Base-by-base conservation (phyloP, 92 coral and sea anemone genomes). In the Blastomussa wellsi region DNA sequence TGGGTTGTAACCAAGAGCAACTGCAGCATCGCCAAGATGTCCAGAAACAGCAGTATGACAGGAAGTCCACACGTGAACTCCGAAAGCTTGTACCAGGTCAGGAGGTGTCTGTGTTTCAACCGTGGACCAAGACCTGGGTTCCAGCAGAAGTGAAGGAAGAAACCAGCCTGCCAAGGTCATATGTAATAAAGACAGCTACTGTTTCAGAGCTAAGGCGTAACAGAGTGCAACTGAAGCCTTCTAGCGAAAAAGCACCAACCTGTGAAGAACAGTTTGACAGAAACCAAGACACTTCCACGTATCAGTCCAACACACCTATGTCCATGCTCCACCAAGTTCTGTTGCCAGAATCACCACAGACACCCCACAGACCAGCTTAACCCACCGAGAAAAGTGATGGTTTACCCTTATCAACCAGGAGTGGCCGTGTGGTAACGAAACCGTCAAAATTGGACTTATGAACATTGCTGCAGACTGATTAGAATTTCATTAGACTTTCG, bases 141-240 rank as follows among this genome's bases (percentile, higher is more conserved):
- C 70, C 86, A 37, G 88, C 39, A 20, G 52, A 83, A 44, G 76
- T 88, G 15, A 67, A 24, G 42, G 66, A 83, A 32, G 49, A 64
- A 24, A 64, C 13, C 1, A 24, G 14, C 31, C 81, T n/a, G 67
- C 90, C 90, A 20, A 19, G 90, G 88, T 89, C 77, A 5, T 84
- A 78, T 62, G 73, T 79, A 33, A 76, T 84, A 31, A 80, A 79
- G 73, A 90, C 80, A 24, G 33, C 83, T 28, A 60, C 36, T 90
- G 91, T 91, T 9, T 84, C 92, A 68, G 92, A 91, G 82, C 77
- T 84, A 76, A 52, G 92, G 44, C 82, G 86, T 67, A 90, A n/a
- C n/a, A n/a, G n/a, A n/a, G n/a, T n/a, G n/a, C n/a, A n/a, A n/a
- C n/a, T n/a, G n/a, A n/a, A n/a, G 86, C 65, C n/a, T n/a, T n/a